Base-by-base conservation (phyloP, 2,888 invertebrate genomes). In the Papilio elwesi region DNA sequence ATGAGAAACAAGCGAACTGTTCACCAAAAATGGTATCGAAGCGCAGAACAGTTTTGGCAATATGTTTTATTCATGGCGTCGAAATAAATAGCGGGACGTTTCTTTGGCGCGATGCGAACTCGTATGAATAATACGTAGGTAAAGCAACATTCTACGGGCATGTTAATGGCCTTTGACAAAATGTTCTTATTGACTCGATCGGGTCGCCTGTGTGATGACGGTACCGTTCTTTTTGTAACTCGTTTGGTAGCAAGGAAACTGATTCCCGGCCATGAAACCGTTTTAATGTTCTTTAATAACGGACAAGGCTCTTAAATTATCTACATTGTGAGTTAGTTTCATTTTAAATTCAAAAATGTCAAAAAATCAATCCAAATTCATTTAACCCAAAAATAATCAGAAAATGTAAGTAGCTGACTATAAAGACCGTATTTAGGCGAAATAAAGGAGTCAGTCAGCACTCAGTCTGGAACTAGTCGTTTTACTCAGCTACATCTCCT, bases 41-140 rank as follows among this genome's bases (percentile, higher is more conserved):
- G 74, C 78, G 73, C 74, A 74, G 74, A 70, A 79, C 82, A 74
- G 79, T 90, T 91, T 91, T 86, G 91, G 90, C 85, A 81, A 87
- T 82, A 91, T 91, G 88, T 91, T 85, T 91, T 85, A 91, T 91
- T 91, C 90, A 90, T 90, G 78, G 77, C 78, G 81, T 79, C 83
- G 82, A 87, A 87, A 86, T 83, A 83, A 84, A 84, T 86, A 86
- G 80, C 82, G 81, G 81, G 75, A 78, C 77, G 78, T 80, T 80
- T 77, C 78, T 77, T 79, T 68, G 74, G 70, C 74, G 67, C 74
- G 72, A 71, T 76, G 75, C 75, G 75, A 76, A 77, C 73, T 76
- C 74, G 53, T 68, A 76, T 75, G 75, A 76, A 78, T 75, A 73
- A 75, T 70, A 74, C 72, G 73, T 55, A 48, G 70, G 62, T 72